Evolutionary conservation across 2,797 vertebrate species (phyloP), one percentile per base, ranked within the genome.

Genomic region (Sebastes dallii): DNA sequence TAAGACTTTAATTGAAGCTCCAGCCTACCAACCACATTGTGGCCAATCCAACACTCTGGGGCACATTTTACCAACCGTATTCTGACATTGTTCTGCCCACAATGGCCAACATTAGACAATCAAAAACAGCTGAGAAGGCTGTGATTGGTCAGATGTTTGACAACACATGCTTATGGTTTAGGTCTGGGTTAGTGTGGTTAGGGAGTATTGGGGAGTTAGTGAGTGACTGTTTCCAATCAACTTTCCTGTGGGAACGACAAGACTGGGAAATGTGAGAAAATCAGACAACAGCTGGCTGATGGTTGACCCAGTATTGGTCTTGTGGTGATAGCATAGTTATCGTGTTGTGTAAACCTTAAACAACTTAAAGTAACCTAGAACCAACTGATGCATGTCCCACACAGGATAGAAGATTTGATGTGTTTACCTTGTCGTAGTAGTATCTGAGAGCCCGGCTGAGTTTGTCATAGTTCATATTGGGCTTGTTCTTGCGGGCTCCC

Each of bases 381-480:
- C 34, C 13, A 25, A 39, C 11, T 6, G 56, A 20, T 34, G 12
- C 13, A 2, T 39, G 36, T 39, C 36, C 36, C 36, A 14, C 14
- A 7, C 39, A 42, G 18, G 0, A 22, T 20, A 20, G n/a, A 13
- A 7, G 24, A 10, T 13, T 0, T 12, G 1, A 25, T 9, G 8
- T 0, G 2, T 24, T 80, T 80, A 99, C 98, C 97, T 99, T 99
- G 87, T 99, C 98, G 0, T 99, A 99, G 90, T 99, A 99, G 93
- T 99, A 99, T 94, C 98, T 94, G 91, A 99, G 97, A 6, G 98
- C 98, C 39, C 98, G 93, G 94, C 98, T 99, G 88, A 99, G 97
- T 88, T 99, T 99, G 91, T 99, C 98, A 1, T 99, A 99, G 94
- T 99, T 99, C 98, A 99, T 99, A 84, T 96, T 99, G 77, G 98